phyloP scores from a whole-genome alignment of 2,888 invertebrate species.

The Caradrina kadenii region DNA sequence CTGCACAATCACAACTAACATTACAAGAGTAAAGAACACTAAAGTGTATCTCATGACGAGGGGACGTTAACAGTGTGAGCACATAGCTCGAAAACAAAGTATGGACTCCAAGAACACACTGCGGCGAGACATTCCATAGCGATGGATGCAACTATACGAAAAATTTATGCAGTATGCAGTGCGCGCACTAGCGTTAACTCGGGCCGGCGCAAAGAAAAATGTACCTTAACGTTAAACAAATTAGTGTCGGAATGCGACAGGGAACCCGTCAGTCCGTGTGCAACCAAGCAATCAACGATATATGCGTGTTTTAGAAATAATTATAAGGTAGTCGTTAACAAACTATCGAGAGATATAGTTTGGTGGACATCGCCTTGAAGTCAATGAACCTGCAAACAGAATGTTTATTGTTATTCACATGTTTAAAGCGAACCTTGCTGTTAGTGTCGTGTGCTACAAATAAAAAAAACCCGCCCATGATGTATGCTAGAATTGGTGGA shows the following conservation, averaged over 20 bases:
- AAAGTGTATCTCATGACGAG: slow-evolving; percentile 20
- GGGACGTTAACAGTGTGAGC: slow-evolving; percentile 34
- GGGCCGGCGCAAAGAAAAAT: slow-evolving; percentile 82
- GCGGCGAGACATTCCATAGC: slow-evolving; percentile 53
- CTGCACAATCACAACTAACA: slow-evolving; percentile 35
- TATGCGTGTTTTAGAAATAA: slow-evolving; percentile 82
- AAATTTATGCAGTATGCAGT: slow-evolving; percentile 48
- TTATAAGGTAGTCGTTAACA: slow-evolving; percentile 74
- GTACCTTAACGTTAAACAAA: slow-evolving; percentile 84
- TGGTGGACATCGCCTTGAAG: slow-evolving; percentile 70
- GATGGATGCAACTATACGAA: slow-evolving; percentile 51
- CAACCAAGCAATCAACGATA: slow-evolving; percentile 82
- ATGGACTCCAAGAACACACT: slow-evolving; percentile 58
- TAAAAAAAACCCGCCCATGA: too few relatives aligned
- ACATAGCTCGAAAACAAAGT: slow-evolving; percentile 37
- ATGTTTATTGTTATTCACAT: slow-evolving; percentile 16
- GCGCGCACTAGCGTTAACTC: slow-evolving; percentile 52
- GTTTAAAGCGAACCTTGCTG: too few relatives aligned
- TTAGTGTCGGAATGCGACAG: slow-evolving; percentile 88
- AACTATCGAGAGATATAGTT: slow-evolving; percentile 70
- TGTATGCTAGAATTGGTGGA: too few relatives aligned
- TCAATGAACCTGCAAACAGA: slow-evolving; percentile 78
- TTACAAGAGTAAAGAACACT: slow-evolving; percentile 19
- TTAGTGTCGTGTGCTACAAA: too few relatives aligned
- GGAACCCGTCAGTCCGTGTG: slow-evolving; percentile 82